Evolutionary conservation across 2,113 vertebrate species (phyloP), one percentile per base, ranked within the genome.

Genomic region (Paedocypris sp.): DNA sequence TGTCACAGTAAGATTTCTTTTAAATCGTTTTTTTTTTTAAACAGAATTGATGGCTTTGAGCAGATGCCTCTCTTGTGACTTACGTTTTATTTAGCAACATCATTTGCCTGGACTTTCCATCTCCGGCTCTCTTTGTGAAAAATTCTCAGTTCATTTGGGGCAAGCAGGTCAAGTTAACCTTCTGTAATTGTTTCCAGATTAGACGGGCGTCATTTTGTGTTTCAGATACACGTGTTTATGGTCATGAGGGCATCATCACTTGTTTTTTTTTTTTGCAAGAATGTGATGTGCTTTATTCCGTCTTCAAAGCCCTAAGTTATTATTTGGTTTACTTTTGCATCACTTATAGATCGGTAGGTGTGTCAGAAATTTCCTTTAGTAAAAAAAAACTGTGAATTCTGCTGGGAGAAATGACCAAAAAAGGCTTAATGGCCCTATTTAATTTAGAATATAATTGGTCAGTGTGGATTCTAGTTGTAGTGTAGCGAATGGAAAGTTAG

Each of bases 141-240:
- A 89, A 87, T 87, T 84, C 87, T 86, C 84, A 89, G 92, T 92
- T 93, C 88, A 89, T 87, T 86, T 88, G 86, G 90, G 83, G 89
- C 88, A 81, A 80, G 87, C 87, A 82, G 91, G 92, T 97, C 92
- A 93, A 82, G 86, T 91, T 91, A 92, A 94, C 89, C 74, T 84
- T 81, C 76, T 79, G 74, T 91, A 94, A 97, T 93, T 89, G 88
- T 89, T 94, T 91, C 91, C 93, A 97, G 92, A 92, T 88, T 23
- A 83, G 86, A 83, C 85, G 71, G 79, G 84, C 85, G 89, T 76
- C 79, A 42, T 26, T 38, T 41, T 46, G 22, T 18, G 11, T 50
- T 35, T 2, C n/a, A 20, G 16, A 11, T 50, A 9, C 53, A 48
- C 26, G 39, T 84, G 79, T 85, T 80, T 86, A 83, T 88, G 81